These are phyloP conservation scores for Stegophylla sp. DNA, from an alignment of 2,888 invertebrate species.

Conservation along the genomic window DNA sequence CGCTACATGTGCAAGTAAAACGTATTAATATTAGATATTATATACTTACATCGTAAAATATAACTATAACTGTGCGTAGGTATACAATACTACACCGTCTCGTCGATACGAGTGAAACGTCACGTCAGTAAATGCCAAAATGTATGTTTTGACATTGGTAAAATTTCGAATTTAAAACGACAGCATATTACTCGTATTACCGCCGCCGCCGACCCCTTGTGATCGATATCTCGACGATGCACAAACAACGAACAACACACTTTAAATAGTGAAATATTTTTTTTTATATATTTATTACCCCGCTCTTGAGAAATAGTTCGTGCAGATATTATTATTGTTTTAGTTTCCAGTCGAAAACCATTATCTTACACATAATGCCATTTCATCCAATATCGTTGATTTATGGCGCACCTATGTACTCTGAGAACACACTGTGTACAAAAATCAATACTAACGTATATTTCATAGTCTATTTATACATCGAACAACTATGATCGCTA, in stretches of 20 bases:
- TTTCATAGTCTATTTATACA: not conserved
- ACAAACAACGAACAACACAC: not conserved
- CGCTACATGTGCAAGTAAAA: not conserved
- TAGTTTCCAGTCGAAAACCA: not conserved
- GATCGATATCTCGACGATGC: too few relatives aligned
- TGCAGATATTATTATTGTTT: not conserved
- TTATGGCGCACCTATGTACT: conserved; percentile 14
- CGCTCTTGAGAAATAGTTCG: not conserved
- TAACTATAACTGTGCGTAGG: too few relatives aligned
- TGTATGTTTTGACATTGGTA: not conserved
- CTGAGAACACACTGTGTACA: not conserved
- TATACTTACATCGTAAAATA: not conserved
- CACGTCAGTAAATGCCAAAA: not conserved
- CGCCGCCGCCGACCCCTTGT: too few relatives aligned
- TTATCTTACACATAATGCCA: not conserved
- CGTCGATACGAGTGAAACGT: not conserved
- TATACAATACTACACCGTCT: too few relatives aligned
- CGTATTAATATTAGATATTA: too few relatives aligned
- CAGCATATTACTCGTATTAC: too few relatives aligned
- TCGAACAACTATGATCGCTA: too few relatives aligned
- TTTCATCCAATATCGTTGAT: conserved; percentile 14
- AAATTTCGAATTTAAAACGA: not conserved
- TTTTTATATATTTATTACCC: not conserved
- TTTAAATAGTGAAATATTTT: not conserved
- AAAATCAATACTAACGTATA: conserved; percentile 34